phyloP scores from a whole-genome alignment of 2,888 invertebrate genomes.

The Drosophila dives region DNA sequence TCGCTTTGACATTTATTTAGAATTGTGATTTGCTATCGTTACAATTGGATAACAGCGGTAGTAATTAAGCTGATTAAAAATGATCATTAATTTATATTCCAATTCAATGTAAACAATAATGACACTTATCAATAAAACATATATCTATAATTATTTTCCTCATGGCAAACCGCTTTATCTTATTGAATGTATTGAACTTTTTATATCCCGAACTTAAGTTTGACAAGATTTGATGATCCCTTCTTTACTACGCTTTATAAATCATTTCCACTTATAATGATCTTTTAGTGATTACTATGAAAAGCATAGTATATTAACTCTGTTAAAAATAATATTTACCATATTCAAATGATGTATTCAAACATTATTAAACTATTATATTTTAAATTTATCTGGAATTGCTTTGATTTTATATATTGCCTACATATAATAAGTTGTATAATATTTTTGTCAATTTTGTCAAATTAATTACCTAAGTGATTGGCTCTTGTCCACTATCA shows the following conservation, averaged over 20 bases:
- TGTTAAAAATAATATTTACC: neutral
- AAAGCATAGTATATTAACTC: neutral
- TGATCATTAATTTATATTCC: neutral
- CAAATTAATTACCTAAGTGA: neutral
- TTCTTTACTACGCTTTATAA: neutral
- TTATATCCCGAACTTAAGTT: neutral
- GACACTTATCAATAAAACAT: neutral
- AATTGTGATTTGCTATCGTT: neutral
- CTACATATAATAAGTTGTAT: neutral
- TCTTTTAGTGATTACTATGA: neutral
- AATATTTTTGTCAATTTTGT: neutral
- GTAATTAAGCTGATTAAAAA: neutral
- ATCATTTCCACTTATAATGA: neutral
- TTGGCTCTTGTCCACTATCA: neutral
- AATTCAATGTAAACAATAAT: neutral
- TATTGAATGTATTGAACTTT: neutral
- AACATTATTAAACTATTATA: neutral
- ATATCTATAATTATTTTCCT: neutral
- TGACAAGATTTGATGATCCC: neutral
- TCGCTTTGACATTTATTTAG: constrained; percentile 1
- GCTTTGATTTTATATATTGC: neutral
- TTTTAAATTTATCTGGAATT: neutral
- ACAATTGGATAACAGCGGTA: neutral
- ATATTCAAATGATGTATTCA: neutral
- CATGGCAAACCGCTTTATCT: neutral